phyloP scores from a whole-genome alignment of 2,797 vertebrate genomes.

The Muraenolepis orangiensis region DNA sequence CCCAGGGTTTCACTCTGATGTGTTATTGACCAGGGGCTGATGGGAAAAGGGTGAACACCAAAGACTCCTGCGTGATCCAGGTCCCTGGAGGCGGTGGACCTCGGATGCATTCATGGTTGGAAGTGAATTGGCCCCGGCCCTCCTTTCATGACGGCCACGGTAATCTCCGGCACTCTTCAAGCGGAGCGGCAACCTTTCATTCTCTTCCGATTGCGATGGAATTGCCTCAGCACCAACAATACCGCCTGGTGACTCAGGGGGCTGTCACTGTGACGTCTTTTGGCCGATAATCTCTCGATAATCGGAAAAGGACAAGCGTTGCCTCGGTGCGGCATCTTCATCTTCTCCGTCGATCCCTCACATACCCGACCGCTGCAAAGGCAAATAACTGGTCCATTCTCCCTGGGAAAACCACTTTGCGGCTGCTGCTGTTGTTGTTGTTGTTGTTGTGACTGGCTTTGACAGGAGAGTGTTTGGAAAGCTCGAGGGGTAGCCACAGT shows the following conservation, averaged over 20 bases:
- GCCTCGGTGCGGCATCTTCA: not conserved
- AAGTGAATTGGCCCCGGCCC: slow-evolving; percentile 33
- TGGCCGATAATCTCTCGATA: not conserved
- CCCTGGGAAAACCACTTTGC: slow-evolving; percentile 24
- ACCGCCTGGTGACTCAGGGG: not conserved
- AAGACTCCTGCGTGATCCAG: slow-evolving; percentile 44
- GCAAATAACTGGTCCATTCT: slow-evolving; percentile 26
- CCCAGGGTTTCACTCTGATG: slow-evolving; percentile 44
- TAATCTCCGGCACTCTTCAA: slow-evolving; percentile 31
- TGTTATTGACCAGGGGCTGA: slow-evolving; percentile 55
- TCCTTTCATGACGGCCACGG: slow-evolving; percentile 21
- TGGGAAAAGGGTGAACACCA: slow-evolving; percentile 38
- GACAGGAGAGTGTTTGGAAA: slow-evolving; percentile 40
- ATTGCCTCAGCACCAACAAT: slow-evolving; percentile 8
- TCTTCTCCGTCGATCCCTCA: slow-evolving; percentile 4
- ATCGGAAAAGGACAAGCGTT: not conserved
- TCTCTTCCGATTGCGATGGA: slow-evolving; percentile 12
- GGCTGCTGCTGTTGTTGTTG: no score
- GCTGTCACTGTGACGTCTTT: not conserved
- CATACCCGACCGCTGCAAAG: slow-evolving; percentile 18
- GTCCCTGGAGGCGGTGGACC: slow-evolving; percentile 14
- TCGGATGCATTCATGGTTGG: slow-evolving; percentile 46
- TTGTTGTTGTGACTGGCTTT: slow-evolving; percentile 55
- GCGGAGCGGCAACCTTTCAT: slow-evolving; percentile 20
- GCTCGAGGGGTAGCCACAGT: slow-evolving; percentile 37